Conservation (phyloP, 1,140 invertebrate species). For the Anthonomus grandis region DNA sequence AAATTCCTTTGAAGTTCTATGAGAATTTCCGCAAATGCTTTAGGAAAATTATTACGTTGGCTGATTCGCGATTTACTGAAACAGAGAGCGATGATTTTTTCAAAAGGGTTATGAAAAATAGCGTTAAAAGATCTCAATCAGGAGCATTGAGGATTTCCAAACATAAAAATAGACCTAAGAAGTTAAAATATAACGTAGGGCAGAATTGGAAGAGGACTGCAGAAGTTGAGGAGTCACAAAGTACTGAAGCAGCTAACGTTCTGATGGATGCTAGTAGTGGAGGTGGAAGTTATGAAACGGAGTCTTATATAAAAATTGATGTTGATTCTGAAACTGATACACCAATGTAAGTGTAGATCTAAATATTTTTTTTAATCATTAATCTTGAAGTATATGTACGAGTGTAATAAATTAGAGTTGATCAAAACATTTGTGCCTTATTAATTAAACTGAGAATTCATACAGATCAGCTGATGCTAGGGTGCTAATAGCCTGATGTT, state of each 20-base stretch:
- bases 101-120: constrained; percentile 7
- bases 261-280: not conserved
- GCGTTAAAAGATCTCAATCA: not conserved
- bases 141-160: not conserved
- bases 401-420: no score
- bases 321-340: not conserved
- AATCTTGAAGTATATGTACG: no score
- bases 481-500: no score
- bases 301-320: constrained; percentile 9
- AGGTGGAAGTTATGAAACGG: not conserved
- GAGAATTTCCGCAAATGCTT: constrained; percentile 11
- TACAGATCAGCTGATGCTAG: no score
- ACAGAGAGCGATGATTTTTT: constrained; percentile 11
- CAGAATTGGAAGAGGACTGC: not conserved
- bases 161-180: constrained; percentile 5
- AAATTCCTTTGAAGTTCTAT: constrained; percentile 8
- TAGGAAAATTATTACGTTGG: constrained; percentile 1
- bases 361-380: no score
- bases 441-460: no score
- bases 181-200: constrained; percentile 3
- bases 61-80: constrained; percentile 6
- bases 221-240: not conserved
- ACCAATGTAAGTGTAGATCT: no score
- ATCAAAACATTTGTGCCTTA: no score
- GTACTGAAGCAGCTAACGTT: no score